Evolutionary conservation across 2,888 invertebrate genomes (phyloP).

Genomic region (Isoperla grammatica): DNA sequence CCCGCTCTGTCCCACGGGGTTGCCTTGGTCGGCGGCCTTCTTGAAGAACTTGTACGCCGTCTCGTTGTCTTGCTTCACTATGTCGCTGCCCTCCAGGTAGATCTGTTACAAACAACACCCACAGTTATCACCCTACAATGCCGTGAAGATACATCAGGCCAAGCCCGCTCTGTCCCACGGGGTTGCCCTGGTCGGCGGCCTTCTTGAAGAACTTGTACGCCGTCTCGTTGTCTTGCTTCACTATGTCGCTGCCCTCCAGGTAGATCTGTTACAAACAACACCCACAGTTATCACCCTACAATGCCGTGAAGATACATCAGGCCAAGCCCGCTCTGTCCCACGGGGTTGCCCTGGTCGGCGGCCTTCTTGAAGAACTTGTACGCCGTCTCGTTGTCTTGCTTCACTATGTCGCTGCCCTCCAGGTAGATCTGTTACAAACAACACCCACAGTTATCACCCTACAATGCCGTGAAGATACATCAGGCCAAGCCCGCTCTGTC

Average conservation of each 20-base stretch:
- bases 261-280: conserved; percentile 62
- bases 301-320: conserved; percentile 94
- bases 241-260: conserved; percentile 89
- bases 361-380: conserved; percentile 92
- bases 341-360: conserved; percentile 91
- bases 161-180: conserved; percentile 93
- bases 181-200: conserved; percentile 93
- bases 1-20: conserved; percentile 95
- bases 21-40: conserved; percentile 91
- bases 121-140: too few relatives aligned
- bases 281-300: too few relatives aligned
- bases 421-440: conserved; percentile 69
- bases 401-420: conserved; percentile 90
- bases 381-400: conserved; percentile 91
- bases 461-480: conserved; percentile 96
- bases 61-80: conserved; percentile 86
- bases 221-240: conserved; percentile 88
- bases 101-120: conserved; percentile 55
- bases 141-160: conserved; percentile 97
- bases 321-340: conserved; percentile 95
- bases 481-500: conserved; percentile 92
- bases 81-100: conserved; percentile 92
- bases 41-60: conserved; percentile 93
- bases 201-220: conserved; percentile 92
- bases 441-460: too few relatives aligned